Conservation (phyloP, 1,140 invertebrate genomes). For the Pinna nobilis region DNA sequence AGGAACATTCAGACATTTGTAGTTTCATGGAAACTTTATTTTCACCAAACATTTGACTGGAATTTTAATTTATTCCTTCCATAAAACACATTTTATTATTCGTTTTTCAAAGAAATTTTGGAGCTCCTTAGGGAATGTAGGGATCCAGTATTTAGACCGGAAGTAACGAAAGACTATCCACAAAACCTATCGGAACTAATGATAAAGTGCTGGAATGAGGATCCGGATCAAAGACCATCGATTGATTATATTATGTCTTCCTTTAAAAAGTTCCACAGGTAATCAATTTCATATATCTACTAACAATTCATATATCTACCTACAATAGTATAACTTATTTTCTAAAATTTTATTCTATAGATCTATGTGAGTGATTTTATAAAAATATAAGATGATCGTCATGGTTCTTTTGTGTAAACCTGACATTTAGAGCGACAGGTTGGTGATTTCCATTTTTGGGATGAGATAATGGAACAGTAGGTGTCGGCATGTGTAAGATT, state of each 20-base stretch:
- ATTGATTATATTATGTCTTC: neutral
- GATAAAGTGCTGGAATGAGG: slow-evolving; percentile 27
- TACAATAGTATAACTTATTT: neutral
- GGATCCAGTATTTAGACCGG: slow-evolving; percentile 1
- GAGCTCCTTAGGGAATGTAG: neutral
- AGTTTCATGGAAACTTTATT: neutral
- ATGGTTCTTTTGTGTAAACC: neutral
- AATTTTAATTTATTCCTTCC: too few relatives aligned
- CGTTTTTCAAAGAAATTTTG: neutral
- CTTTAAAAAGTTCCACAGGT: slow-evolving; percentile 34
- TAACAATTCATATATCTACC: neutral
- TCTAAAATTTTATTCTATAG: neutral
- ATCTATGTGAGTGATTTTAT: neutral
- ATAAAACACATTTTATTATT: neutral
- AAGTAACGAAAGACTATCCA: neutral
- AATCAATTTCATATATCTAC: neutral
- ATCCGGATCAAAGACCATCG: slow-evolving; percentile 10
- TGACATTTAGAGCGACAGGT: slow-evolving; percentile 19
- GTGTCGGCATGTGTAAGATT: too few relatives aligned
- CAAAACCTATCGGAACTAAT: slow-evolving; percentile 3
- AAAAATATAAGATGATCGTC: neutral
- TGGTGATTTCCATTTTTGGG: neutral
- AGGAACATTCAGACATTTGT: neutral
- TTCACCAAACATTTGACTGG: neutral
- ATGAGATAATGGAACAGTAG: too few relatives aligned